Base-by-base conservation (phyloP, 2,888 invertebrate species). In the Drosophila mimetica region DNA sequence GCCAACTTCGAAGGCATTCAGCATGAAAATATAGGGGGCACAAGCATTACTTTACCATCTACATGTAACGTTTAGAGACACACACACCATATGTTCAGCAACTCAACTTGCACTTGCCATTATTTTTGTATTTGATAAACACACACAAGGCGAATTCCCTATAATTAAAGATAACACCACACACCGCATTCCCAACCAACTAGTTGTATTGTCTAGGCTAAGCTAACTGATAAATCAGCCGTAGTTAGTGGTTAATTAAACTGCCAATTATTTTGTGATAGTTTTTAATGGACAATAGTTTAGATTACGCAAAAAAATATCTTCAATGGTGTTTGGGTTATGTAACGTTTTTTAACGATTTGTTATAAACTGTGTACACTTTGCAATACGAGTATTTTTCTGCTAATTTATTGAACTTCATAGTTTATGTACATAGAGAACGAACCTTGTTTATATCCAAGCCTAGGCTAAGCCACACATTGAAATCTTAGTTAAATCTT, bases 261-360 rank as follows among this genome's bases (percentile, higher is more conserved):
- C 89, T 89, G 89, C 89, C 89, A 89, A 89, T 89, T 84, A 80
- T 82, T 83, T 79, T 86, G 88, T 89, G 88, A 89, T 88, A 84
- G 89, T 81, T 86, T 86, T 88, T 64, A 87, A 61, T 63, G 60
- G 75, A 81, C 54, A 80, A 36, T 71, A 47, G 39, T 58, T 69
- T 34, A 63, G 64, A 63, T 63, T 63, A 63, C 63, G 63, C 60
- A 61, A 61, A 63, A 63, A 61, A 61, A 57, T 57, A 52, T 70
- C 70, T 75, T 71, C 82, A 72, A 57, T 69, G 82, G 82, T 83
- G 82, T 88, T 86, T 86, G 82, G 82, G 88, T 83, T 72, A 74
- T 73, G 69, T 72, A 72, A 52, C 51, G 67, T 51, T 71, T 50
- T 71, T 53, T 74, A 67, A 55, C 59, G 69, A 57, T 65, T 82